Evolutionary conservation across 2,797 vertebrate genomes (phyloP).

Genomic region (Lepilemur ruficaudatus): DNA sequence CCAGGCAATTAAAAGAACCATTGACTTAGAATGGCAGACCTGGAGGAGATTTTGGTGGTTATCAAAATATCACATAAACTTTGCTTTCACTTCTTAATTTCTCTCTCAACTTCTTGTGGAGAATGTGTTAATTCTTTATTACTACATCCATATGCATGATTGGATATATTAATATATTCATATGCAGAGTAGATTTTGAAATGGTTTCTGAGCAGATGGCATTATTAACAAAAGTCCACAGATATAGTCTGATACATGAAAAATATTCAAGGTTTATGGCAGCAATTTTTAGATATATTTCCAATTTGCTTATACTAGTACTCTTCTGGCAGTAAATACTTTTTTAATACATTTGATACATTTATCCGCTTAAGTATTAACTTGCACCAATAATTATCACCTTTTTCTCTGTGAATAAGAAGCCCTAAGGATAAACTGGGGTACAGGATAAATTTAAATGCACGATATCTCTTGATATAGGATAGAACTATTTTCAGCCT

Average conservation of each 20-base stretch:
- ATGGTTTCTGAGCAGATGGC: constrained; percentile 30
- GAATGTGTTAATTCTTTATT: constrained; percentile 20
- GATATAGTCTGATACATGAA: background rate
- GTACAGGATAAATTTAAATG: background rate
- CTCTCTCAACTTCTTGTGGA: background rate
- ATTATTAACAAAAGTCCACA: constrained; percentile 24
- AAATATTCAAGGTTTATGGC: background rate
- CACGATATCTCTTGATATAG: background rate
- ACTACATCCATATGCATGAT: background rate
- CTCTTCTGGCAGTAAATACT: background rate
- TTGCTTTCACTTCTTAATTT: background rate
- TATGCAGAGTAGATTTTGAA: constrained; percentile 6
- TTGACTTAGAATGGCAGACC: background rate
- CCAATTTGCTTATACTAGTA: background rate
- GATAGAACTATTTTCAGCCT: background rate
- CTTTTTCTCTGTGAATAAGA: background rate
- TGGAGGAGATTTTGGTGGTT: background rate
- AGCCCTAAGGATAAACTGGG: background rate
- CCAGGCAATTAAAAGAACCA: background rate
- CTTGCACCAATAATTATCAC: background rate
- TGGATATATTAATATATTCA: background rate
- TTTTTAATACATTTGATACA: background rate
- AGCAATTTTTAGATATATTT: background rate
- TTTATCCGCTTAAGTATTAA: constrained; percentile 4
- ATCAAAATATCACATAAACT: background rate